Base-by-base conservation (phyloP, 2,797 vertebrate genomes). In the Eremophila alpestris region DNA sequence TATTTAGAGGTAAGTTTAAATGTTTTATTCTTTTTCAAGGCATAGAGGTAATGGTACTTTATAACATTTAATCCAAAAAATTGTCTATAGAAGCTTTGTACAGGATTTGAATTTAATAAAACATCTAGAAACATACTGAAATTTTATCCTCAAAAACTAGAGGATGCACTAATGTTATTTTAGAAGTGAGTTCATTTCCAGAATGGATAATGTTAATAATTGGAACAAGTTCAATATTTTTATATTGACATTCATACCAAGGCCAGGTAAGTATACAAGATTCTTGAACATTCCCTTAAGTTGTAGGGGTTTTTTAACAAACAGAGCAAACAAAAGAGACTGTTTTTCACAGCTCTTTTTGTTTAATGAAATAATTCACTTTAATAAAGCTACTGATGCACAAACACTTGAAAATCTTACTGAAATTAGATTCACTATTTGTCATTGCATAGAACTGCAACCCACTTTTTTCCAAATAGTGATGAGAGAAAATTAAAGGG, bases 121-220 rank as follows among this genome's bases (percentile, higher is more conserved):
- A 56, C 1, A 1, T 58, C 29, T 32, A 51, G 22, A 77, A 88
- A 59, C 7, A 29, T 24, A 24, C 17, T 40, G 16, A 89, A 86
- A 71, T 63, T 20, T 38, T 63, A 63, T 34, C 12, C 18, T 62
- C 5, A 48, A 62, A 75, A 85, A 24, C 10, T 52, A 49, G 20
- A 58, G 30, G 8, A 5, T 75, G 7, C 14, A 71, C 38, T 45
- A 67, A n/a, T 0, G 0, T 29, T 73, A 13, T 55, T 46, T 75
- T 58, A 70, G 6, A 81, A 70, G 10, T 32, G 8, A 21, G 3
- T 54, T 78, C 20, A 64, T 64, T 81, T 91, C 30, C 67, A 77
- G 62, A 76, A 78, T 63, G 9, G 10, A 4, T n/a, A 13, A 13
- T 71, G 16, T 27, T 54, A 88, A 87, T 20, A 79, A 49, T 9